phyloP scores from a whole-genome alignment of 2,797 vertebrate genomes.

The Scolopax bukidnonensis region DNA sequence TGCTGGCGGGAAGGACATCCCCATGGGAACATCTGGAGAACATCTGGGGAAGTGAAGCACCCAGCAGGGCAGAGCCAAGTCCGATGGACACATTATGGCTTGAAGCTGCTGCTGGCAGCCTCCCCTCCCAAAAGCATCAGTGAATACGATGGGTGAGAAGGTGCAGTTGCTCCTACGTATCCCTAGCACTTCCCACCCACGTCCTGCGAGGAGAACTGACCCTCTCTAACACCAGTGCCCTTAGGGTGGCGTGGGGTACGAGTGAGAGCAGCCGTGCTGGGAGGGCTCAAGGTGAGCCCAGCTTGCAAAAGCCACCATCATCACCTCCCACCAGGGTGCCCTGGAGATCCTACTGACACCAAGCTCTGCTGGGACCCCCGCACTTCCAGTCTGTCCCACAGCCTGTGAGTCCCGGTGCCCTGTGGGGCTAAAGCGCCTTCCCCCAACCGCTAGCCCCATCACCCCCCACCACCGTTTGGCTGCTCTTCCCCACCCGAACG shows the following conservation, averaged over 20 bases:
- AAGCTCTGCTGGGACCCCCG: not conserved
- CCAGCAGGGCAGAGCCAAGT: not conserved
- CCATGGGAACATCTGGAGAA: not conserved
- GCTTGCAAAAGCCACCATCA: accelerated
- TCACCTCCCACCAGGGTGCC: not conserved
- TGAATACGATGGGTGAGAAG: not conserved
- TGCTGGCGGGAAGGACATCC: not conserved
- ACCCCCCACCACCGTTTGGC: accelerated
- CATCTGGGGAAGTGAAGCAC: not conserved
- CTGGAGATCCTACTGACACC: not conserved
- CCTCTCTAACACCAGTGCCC: not conserved
- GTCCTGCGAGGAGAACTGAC: not conserved
- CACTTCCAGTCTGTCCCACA: not conserved
- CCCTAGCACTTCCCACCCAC: not conserved
- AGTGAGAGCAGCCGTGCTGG: not conserved
- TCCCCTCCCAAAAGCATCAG: not conserved
- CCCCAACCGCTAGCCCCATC: accelerated
- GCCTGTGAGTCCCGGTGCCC: not conserved
- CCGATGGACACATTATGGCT: accelerated
- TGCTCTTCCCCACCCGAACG: not conserved
- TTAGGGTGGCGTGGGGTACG: not conserved
- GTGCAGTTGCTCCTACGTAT: not conserved
- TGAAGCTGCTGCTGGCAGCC: not conserved
- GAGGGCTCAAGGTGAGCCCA: not conserved
- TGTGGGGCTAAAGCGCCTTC: accelerated